These are phyloP conservation scores for Oreonectes daqikongensis DNA, from an alignment of 2,797 vertebrate species.

Conservation along the genomic window DNA sequence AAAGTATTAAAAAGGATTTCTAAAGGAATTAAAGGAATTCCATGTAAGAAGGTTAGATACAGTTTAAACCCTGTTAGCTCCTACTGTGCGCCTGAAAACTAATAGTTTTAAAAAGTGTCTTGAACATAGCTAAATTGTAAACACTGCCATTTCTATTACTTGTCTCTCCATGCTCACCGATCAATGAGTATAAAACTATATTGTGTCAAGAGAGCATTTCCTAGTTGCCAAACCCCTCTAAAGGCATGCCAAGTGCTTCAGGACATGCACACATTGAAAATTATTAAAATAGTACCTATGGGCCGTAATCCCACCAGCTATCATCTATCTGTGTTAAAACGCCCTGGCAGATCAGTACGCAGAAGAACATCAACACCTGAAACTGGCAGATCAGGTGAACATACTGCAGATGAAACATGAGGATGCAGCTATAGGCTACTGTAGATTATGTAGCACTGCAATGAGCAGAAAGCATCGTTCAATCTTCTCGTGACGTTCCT, in stretches of 20 bases:
- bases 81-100: neutral
- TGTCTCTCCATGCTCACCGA: neutral
- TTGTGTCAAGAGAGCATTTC: slow-evolving; percentile 5
- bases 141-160: neutral
- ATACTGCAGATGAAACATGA: slow-evolving; percentile 34
- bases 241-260: neutral
- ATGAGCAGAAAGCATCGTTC: neutral
- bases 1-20: slow-evolving; percentile 11
- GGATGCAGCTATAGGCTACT: slow-evolving; percentile 14
- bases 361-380: slow-evolving; percentile 7
- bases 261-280: neutral
- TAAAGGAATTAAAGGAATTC: neutral
- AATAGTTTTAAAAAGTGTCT: no score
- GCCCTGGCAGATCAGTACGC: neutral
- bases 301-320: neutral
- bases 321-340: slow-evolving; percentile 2
- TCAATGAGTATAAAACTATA: neutral
- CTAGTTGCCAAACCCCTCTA: neutral
- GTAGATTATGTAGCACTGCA: slow-evolving; percentile 29
- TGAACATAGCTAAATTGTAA: neutral
- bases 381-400: slow-evolving; percentile 17
- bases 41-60: slow-evolving; percentile 2
- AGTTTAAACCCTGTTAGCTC: neutral
- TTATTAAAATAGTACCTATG: neutral
- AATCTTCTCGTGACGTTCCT: neutral